A percentile compares a stretch with the other conserved stretches of the same genome.
These are phyloP conservation scores for Aphaenogaster ashmeadi DNA, from an alignment of 1,140 invertebrate species.

Conservation along the genomic window DNA sequence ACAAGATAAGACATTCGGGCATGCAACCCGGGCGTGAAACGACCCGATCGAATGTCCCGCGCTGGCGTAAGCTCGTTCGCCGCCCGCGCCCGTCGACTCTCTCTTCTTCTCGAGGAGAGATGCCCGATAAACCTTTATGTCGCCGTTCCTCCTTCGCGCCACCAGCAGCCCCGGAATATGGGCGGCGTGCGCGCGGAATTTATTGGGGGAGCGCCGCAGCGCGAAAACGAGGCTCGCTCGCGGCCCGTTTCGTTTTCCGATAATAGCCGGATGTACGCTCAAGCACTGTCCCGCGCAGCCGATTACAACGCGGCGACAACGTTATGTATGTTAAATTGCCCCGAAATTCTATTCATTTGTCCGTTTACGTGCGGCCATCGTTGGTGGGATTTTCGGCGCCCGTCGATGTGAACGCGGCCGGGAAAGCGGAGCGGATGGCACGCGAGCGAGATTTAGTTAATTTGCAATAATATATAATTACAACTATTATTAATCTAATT, in stretches of 20 bases:
- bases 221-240: slow-evolving; percentile 61
- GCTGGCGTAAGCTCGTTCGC: slow-evolving; percentile 50
- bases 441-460: slow-evolving; percentile 25
- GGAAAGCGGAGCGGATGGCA: neutral
- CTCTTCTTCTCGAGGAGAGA: slow-evolving; percentile 9
- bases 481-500: slow-evolving; percentile 21
- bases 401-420: neutral
- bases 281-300: slow-evolving; percentile 37
- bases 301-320: slow-evolving; percentile 43
- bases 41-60: slow-evolving; percentile 66
- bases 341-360: slow-evolving; percentile 63
- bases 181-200: slow-evolving; percentile 37
- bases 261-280: slow-evolving; percentile 47
- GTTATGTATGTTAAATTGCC: slow-evolving; percentile 62
- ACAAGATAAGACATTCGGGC: slow-evolving; percentile 83
- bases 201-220: slow-evolving; percentile 17
- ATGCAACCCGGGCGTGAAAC: slow-evolving; percentile 84
- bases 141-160: slow-evolving; percentile 38
- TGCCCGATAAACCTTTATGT: slow-evolving; percentile 56
- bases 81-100: slow-evolving; percentile 1
- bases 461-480: slow-evolving; percentile 7
- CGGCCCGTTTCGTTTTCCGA: slow-evolving; percentile 51
- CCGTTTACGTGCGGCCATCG: slow-evolving; percentile 36
- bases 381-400: slow-evolving; percentile 35
- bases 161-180: slow-evolving; percentile 28